These are phyloP conservation scores for Rutilus rutilus DNA, from an alignment of 2,113 vertebrate genomes.

Conservation along the genomic window DNA sequence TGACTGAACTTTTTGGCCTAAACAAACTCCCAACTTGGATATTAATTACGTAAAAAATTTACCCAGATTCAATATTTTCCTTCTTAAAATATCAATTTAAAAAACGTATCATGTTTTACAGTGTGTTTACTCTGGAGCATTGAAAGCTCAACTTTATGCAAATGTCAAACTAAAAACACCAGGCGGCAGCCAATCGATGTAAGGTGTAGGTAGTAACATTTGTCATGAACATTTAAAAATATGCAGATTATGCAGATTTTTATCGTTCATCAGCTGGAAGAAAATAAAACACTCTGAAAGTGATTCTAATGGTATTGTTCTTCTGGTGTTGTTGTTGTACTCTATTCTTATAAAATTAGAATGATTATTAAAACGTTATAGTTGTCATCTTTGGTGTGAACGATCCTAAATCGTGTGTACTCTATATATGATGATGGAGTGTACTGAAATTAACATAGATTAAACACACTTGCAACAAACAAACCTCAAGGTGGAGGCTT, in stretches of 20 bases:
- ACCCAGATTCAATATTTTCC: not conserved
- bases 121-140: not conserved
- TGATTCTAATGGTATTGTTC: not conserved
- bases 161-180: not conserved
- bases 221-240: too few relatives aligned
- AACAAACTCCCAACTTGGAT: not conserved
- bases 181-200: not conserved
- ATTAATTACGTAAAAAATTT: constrained; percentile 1
- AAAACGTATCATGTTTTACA: not conserved
- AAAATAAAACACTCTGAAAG: not conserved
- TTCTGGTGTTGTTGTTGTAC: not conserved
- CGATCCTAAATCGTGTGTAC: not conserved
- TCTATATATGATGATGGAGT: not conserved
- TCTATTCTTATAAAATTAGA: not conserved
- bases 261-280: not conserved
- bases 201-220: not conserved
- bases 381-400: not conserved
- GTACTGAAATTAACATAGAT: not conserved
- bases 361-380: not conserved
- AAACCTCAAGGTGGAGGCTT: not conserved
- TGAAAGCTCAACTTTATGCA: not conserved
- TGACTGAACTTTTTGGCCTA: constrained; percentile 3
- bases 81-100: constrained; percentile 12
- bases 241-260: not conserved
- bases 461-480: constrained; percentile 9